Evolutionary conservation across 2,113 vertebrate species (phyloP).

Genomic region (Danionella cerebrum): DNA sequence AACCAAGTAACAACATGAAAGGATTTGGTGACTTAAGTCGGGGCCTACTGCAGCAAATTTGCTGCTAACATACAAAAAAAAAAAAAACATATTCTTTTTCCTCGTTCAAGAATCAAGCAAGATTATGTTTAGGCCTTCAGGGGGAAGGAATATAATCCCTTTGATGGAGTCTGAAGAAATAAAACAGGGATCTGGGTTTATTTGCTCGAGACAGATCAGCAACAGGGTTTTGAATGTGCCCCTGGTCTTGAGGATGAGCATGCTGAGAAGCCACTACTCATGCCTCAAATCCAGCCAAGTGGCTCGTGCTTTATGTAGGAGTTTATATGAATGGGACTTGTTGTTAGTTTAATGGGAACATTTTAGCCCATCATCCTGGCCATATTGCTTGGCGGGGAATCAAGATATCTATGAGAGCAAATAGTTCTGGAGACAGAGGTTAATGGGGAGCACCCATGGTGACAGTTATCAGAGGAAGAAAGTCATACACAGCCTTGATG

Average conservation of each 20-base stretch:
- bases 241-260: neutral
- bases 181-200: neutral
- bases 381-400: neutral
- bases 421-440: neutral
- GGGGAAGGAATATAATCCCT: constrained; percentile 4
- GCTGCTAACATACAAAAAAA: neutral
- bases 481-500: neutral
- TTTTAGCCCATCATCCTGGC: constrained; percentile 1
- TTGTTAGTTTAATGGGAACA: constrained; percentile 13
- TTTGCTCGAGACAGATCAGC: neutral
- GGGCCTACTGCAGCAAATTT: neutral
- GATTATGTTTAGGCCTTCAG: neutral
- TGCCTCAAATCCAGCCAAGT: neutral
- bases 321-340: neutral
- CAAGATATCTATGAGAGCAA: neutral
- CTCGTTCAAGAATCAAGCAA: too few relatives aligned
- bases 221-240: neutral
- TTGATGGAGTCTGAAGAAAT: constrained; percentile 6
- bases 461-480: neutral
- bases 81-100: neutral
- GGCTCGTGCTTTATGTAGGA: neutral
- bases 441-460: neutral
- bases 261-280: neutral
- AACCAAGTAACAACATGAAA: neutral
- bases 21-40: neutral